A percentile compares a stretch with the other conserved stretches of the same genome.
Evolutionary conservation across 2,888 invertebrate species (phyloP).

Genomic region (Teleogryllus oceanicus): DNA sequence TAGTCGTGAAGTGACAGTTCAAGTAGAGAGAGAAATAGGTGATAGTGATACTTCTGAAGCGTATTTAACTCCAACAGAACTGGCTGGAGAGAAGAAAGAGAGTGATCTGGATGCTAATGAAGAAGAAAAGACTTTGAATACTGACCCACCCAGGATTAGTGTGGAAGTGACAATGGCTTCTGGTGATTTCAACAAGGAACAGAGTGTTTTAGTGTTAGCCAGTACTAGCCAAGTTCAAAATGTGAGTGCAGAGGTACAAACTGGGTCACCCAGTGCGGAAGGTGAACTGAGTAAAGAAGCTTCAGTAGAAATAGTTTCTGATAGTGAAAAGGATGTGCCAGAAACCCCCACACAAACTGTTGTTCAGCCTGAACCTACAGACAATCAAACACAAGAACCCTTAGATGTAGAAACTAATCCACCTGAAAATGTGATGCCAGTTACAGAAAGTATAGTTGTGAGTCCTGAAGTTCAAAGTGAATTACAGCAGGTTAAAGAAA

Average conservation of each 20-base stretch:
- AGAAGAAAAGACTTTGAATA: slow-evolving; percentile 39
- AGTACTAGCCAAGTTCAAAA: slow-evolving; percentile 25
- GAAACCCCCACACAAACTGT: not conserved
- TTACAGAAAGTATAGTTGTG: slow-evolving; percentile 21
- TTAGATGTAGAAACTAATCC: slow-evolving; percentile 41
- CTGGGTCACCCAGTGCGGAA: slow-evolving; percentile 37
- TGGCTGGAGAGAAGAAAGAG: slow-evolving; percentile 39
- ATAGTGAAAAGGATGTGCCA: slow-evolving; percentile 30
- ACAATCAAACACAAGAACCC: slow-evolving; percentile 40
- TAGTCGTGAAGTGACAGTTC: slow-evolving; percentile 33
- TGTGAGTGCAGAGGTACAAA: slow-evolving; percentile 35
- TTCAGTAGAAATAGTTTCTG: slow-evolving; percentile 41
- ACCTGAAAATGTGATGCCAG: slow-evolving; percentile 39
- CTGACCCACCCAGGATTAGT: slow-evolving; percentile 26
- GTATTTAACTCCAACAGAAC: slow-evolving; percentile 58
- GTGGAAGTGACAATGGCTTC: slow-evolving; percentile 25
- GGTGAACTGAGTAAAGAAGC: slow-evolving; percentile 39
- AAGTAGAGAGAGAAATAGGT: slow-evolving; percentile 57
- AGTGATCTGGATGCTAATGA: slow-evolving; percentile 43
- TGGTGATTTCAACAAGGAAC: slow-evolving; percentile 38
- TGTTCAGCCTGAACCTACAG: slow-evolving; percentile 40
- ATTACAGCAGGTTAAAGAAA: slow-evolving; percentile 2
- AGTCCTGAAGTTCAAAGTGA: slow-evolving; percentile 7
- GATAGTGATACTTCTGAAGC: slow-evolving; percentile 67
- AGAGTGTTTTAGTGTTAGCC: slow-evolving; percentile 32